Conservation (phyloP, 2,888 invertebrate species). For the Acanthosoma haemorrhoidale region DNA sequence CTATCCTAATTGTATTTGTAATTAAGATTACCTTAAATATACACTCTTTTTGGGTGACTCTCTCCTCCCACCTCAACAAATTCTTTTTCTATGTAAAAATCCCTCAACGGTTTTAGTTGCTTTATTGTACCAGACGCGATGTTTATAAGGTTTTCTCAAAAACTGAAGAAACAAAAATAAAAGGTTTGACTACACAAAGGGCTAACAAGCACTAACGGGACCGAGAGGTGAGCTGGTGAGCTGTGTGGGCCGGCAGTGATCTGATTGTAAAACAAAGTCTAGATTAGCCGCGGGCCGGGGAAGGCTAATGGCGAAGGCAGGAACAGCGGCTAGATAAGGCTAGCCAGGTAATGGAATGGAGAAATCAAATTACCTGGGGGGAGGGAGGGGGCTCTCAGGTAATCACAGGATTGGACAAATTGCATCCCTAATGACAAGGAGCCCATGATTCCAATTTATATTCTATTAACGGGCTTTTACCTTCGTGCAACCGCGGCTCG, state of each 20-base stretch:
- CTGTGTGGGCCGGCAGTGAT: neutral
- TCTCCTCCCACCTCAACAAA: too few species aligned
- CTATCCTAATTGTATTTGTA: too few species aligned
- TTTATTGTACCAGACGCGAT: too few species aligned
- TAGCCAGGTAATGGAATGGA: constrained; percentile 24
- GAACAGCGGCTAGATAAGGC: neutral
- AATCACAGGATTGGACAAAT: constrained; percentile 28
- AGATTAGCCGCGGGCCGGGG: neutral
- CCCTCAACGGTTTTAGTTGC: too few species aligned
- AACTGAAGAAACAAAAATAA: too few species aligned
- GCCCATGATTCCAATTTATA: constrained; percentile 30
- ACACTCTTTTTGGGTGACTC: too few species aligned
- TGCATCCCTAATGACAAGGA: constrained; percentile 27
- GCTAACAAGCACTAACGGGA: neutral
- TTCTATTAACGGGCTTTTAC: constrained; percentile 28
- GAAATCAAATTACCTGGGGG: constrained; percentile 25
- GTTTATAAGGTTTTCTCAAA: too few species aligned
- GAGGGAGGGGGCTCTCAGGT: neutral
- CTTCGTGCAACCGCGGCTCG: constrained; percentile 27
- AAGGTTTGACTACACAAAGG: too few species aligned
- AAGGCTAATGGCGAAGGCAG: neutral
- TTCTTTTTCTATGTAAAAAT: too few species aligned
- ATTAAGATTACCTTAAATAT: too few species aligned
- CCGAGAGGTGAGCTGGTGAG: too few species aligned
- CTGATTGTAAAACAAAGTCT: constrained; percentile 12